Base-by-base conservation (phyloP, 64 coral and sea anemone species). In the Montipora sp. region DNA sequence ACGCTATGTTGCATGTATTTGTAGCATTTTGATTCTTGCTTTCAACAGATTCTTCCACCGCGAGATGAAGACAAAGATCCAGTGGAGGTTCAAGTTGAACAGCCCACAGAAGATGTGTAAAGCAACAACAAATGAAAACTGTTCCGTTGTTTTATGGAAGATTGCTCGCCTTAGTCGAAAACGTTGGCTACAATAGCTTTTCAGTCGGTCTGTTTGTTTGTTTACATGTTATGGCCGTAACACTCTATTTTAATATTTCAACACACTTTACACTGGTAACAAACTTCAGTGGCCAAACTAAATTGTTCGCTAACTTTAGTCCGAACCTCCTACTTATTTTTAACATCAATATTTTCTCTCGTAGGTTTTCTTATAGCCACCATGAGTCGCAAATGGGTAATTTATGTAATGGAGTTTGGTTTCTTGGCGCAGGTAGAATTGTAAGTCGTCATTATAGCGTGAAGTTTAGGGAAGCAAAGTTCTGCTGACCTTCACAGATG, bases 41-140 rank as follows among this genome's bases (percentile, higher is more conserved):
- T 13, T 79, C 55, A 51, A 72, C 79, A 96, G 95, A 96, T 96
- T 80, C 90, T 96, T 44, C 92, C 95, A 36, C 95, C 95, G 3
- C 92, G 95, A 68, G 95, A 96, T 87, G 95, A 96, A 14, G 95
- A 96, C 87, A 96, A 96, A 77, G 95, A 96, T 69, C 95, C 95
- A 11, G 95, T 96, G 8, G 95, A 96, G 59, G 95, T 96, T 50
- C 92, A 93, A 75, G 87, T 96, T 63, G 95, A 96, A 18, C 95
- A 96, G 18, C 95, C 95, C 47, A 77, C 83, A 21, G 89, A 95
- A 51, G 89, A 91, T 66, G 93, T 95, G 20, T 95, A 77, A 91
- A 51, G 50, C 45, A 72, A 13, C 43, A 15, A 46, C 53, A 8
- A 27, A 63, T 13, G 6, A 72, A 48, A 72, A 5, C 36, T 27